Conservation (phyloP, 2,888 invertebrate species). For the Spialia ferax region DNA sequence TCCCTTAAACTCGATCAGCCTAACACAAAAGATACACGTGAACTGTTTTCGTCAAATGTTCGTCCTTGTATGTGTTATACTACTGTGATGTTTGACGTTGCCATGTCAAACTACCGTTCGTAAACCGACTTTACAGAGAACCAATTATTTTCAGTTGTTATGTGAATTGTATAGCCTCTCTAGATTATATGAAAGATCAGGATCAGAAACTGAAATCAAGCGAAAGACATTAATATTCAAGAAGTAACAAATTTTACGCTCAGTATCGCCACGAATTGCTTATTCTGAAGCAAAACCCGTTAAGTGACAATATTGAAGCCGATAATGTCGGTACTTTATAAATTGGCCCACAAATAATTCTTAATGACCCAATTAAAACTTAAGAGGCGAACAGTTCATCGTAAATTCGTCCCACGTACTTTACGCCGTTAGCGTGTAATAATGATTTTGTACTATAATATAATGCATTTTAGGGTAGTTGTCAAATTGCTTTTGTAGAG, state of each 20-base stretch:
- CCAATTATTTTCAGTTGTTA: too few relatives aligned
- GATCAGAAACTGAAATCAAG: background rate
- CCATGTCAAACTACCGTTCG: too few relatives aligned
- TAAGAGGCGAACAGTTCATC: constrained; percentile 32
- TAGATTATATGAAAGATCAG: too few relatives aligned
- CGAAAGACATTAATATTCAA: constrained; percentile 5
- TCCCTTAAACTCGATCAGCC: too few relatives aligned
- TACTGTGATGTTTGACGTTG: too few relatives aligned
- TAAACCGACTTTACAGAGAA: too few relatives aligned
- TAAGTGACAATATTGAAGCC: constrained; percentile 38
- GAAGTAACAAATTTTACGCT: background rate
- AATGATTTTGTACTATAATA: constrained; percentile 32
- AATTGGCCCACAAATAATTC: constrained; percentile 38
- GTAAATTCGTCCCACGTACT: constrained; percentile 30
- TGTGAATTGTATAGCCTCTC: too few relatives aligned
- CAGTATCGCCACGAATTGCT: constrained; percentile 5
- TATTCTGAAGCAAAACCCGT: constrained; percentile 32
- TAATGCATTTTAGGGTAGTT: background rate
- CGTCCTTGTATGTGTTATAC: too few relatives aligned
- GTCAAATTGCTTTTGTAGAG: background rate
- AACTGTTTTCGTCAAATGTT: too few relatives aligned
- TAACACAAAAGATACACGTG: too few relatives aligned
- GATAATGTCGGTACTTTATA: constrained; percentile 26
- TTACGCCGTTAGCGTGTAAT: constrained; percentile 25
- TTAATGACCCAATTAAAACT: constrained; percentile 41